Conservation (phyloP, 2,797 vertebrate species). For the Periophthalmus magnuspinnatus region DNA sequence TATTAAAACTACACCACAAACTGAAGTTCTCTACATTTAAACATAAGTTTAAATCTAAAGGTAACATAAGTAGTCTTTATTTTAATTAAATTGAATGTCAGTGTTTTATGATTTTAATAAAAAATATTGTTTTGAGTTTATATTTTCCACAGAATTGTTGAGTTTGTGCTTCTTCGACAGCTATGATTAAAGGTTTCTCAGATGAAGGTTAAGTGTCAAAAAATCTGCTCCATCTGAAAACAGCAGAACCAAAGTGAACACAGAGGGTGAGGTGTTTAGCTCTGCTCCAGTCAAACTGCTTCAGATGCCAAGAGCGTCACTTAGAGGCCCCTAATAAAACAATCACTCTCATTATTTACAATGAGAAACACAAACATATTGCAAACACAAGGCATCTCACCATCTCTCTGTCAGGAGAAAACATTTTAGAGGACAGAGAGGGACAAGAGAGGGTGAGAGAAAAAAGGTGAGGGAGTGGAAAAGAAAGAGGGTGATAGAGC, state of each 20-base stretch:
- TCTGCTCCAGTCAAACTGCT: slow-evolving; percentile 15
- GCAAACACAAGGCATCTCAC: slow-evolving; percentile 26
- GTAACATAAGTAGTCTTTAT: too few relatives aligned
- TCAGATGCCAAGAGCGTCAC: slow-evolving; percentile 39
- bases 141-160: neutral
- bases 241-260: neutral
- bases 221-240: neutral
- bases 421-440: neutral
- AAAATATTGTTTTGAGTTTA: neutral
- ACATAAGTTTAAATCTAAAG: too few relatives aligned
- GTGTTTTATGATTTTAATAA: too few relatives aligned
- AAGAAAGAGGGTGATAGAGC: too few relatives aligned
- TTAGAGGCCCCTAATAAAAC: slow-evolving; percentile 30
- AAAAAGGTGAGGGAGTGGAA: too few relatives aligned
- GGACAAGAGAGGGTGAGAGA: too few relatives aligned
- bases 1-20: too few relatives aligned
- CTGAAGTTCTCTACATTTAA: too few relatives aligned
- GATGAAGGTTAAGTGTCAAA: neutral
- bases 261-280: neutral
- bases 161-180: neutral
- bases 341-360: slow-evolving; percentile 8
- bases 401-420: slow-evolving; percentile 14
- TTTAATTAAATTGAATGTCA: too few relatives aligned
- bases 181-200: neutral
- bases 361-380: too few relatives aligned